phyloP scores from a whole-genome alignment of 2,888 invertebrate species.

The Blastobasis lacticolella region DNA sequence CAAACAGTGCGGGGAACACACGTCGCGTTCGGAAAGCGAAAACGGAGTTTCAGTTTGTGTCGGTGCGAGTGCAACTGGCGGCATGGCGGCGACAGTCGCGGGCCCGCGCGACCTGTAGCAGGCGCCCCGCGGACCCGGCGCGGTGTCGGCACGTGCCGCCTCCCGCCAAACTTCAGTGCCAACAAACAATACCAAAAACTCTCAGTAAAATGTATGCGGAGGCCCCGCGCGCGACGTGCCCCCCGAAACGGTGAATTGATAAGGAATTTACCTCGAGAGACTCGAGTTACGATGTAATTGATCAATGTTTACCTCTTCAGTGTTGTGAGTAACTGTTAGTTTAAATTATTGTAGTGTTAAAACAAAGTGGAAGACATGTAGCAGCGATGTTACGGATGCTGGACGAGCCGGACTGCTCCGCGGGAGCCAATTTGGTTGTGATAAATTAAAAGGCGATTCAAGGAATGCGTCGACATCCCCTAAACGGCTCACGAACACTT shows the following conservation, averaged over 20 bases:
- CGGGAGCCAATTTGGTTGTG: conserved; percentile 52
- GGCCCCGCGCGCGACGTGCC: background rate
- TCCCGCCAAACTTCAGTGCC: too few relatives aligned
- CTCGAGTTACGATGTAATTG: conserved; percentile 48
- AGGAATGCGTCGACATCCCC: conserved; percentile 32
- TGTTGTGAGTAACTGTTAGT: conserved; percentile 65
- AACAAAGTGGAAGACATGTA: conserved; percentile 22
- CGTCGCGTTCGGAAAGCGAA: conserved; percentile 54
- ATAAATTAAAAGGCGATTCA: conserved; percentile 34
- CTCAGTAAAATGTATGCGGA: too few relatives aligned
- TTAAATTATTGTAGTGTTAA: conserved; percentile 33
- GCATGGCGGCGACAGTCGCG: too few relatives aligned
- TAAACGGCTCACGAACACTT: conserved; percentile 32
- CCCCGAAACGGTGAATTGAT: conserved; percentile 43
- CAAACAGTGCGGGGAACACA: conserved; percentile 66
- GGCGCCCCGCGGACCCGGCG: too few relatives aligned
- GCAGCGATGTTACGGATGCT: conserved; percentile 36
- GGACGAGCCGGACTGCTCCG: conserved; percentile 30
- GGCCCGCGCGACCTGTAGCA: too few relatives aligned
- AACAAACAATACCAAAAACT: too few relatives aligned
- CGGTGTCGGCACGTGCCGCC: too few relatives aligned
- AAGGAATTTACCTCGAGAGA: conserved; percentile 29
- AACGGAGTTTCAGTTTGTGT: too few relatives aligned
- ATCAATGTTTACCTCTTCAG: conserved; percentile 70
- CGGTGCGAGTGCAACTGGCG: too few relatives aligned